Base-by-base conservation (phyloP, 2,797 vertebrate species). In the Australoheros facetus region DNA sequence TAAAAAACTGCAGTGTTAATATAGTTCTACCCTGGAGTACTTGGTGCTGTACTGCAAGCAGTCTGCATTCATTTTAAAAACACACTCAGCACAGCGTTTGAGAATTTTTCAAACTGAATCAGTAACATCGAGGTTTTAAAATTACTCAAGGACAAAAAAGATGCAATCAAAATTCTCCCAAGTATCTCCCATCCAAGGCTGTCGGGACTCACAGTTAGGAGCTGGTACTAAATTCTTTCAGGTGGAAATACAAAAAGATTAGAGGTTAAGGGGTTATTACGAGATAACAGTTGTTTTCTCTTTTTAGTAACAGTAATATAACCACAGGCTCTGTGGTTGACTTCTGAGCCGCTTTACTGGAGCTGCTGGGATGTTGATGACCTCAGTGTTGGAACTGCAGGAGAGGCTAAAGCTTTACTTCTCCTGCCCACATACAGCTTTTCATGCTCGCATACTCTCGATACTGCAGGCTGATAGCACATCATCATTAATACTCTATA, bases 341-440 rank as follows among this genome's bases (percentile, higher is more conserved):
- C 56, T 11, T 55, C 48, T 1, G 34, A 54, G 73, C 72, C 32
- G 42, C 42, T 53, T 28, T 8, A 13, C 39, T 19, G 34, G 19
- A 78, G 56, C 71, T 60, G 69, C 76, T 73, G 71, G 17, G 71
- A 37, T 74, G 32, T 73, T 62, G 11, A 12, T 19, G 32, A 48
- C 23, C 17, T 70, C 23, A 16, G 45, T 19, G 32, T 34, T 39
- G n/a, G 12, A 60, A 66, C 28, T 4, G 23, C 42, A 45, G 28
- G 16, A 0, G 57, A 23, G 12, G 66, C 37, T n/a, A 3, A 21
- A 48, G 42, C 48, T 66, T 66, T 66, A 1, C 23, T 48, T 48
- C 28, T 10, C 21, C 23, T 60, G 3, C 30, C n/a, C 42, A 3
- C n/a, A 42, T 72, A 16, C 13, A 34, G 26, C 14, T 28, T 0